phyloP scores from a whole-genome alignment of 2,113 vertebrate species.

The Emydura subglobosa region DNA sequence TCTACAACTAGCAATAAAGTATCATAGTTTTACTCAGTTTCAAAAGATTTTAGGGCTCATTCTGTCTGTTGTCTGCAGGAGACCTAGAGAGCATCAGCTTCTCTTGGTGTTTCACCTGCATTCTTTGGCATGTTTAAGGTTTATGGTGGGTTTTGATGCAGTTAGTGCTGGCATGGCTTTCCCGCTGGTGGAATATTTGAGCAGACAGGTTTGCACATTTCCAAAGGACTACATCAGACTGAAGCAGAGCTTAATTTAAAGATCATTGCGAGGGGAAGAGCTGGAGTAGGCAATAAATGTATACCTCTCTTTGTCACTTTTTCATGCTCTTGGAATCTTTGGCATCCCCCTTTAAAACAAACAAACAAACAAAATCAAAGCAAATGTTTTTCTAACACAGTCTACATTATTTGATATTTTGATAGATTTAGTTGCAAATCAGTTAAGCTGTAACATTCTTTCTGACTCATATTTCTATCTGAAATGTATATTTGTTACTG shows the following conservation, averaged over 20 bases:
- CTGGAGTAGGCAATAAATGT: conserved; percentile 16
- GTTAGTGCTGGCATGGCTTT: conserved; percentile 50
- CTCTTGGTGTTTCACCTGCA: not conserved
- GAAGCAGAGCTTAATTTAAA: conserved; percentile 45
- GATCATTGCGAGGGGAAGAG: conserved; percentile 13
- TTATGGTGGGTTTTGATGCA: conserved; percentile 47
- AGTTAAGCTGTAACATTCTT: conserved; percentile 7
- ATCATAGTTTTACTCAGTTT: not conserved
- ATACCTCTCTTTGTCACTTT: not conserved
- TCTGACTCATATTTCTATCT: not conserved
- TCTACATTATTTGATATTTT: conserved; percentile 19
- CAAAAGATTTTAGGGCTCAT: not conserved
- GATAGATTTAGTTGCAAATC: conserved; percentile 21
- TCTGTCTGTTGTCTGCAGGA: not conserved
- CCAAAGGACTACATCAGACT: conserved; percentile 48
- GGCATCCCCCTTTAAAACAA: conserved; percentile 24
- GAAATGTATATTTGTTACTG: not conserved
- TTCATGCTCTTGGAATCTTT: conserved; percentile 11
- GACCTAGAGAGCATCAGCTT: not conserved
- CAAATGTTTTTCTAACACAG: conserved; percentile 38
- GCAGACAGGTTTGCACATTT: conserved; percentile 60
- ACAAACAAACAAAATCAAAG: conserved; percentile 37
- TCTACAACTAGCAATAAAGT: conserved; percentile 47
- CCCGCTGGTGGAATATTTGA: conserved; percentile 41
- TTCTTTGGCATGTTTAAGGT: conserved; percentile 41